These are phyloP conservation scores for Mylabris sibirica DNA, from an alignment of 2,888 invertebrate species.

Conservation along the genomic window DNA sequence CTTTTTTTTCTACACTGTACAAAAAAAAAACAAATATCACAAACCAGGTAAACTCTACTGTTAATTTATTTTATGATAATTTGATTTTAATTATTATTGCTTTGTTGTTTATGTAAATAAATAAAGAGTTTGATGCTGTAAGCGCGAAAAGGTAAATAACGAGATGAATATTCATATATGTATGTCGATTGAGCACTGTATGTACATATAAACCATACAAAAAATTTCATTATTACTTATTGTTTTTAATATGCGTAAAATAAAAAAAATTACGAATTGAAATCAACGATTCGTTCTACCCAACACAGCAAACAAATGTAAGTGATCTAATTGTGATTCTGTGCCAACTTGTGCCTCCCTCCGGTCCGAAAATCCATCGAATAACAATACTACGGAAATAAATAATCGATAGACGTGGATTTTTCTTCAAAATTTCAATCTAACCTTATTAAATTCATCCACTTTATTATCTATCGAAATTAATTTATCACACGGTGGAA, in stretches of 20 bases:
- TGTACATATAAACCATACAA: background rate
- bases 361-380: background rate
- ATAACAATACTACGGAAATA: no score
- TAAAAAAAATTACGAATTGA: background rate
- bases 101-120: background rate
- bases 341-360: background rate
- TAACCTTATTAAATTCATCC: no score
- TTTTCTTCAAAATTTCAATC: no score
- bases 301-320: background rate
- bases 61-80: background rate
- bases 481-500: background rate
- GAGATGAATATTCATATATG: conserved; percentile 5
- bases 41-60: background rate
- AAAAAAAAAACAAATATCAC: no score
- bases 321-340: conserved; percentile 10
- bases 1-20: background rate
- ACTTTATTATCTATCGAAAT: no score
- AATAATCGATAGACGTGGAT: background rate
- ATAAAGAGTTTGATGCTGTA: background rate
- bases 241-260: background rate
- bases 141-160: background rate
- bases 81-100: background rate
- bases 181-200: background rate
- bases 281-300: background rate
- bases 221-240: background rate